A percentile compares a stretch with the other conserved stretches of the same genome.
Conservation (phyloP, 2,888 invertebrate species). For the Drosophila testacea region DNA sequence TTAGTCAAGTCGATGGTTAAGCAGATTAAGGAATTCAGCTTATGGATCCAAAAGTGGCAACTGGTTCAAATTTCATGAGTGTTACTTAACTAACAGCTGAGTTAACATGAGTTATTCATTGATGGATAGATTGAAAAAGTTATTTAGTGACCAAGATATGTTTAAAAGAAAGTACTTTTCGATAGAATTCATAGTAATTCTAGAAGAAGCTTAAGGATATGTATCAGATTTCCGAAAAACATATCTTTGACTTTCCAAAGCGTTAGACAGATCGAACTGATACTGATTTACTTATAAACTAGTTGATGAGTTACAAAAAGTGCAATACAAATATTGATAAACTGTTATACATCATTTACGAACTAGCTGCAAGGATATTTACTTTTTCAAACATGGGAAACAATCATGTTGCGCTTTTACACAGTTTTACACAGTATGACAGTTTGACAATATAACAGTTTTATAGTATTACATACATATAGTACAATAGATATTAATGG, state of each 20-base stretch:
- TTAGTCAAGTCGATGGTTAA: background rate
- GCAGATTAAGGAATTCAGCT: background rate
- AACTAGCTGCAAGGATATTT: conserved; percentile 16
- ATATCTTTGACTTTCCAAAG: background rate
- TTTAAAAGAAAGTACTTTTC: background rate
- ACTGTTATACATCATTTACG: conserved; percentile 5
- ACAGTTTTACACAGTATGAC: conserved; percentile 8
- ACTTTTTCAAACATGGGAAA: conserved; percentile 2
- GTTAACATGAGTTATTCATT: background rate
- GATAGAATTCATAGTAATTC: background rate
- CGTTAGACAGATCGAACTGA: background rate
- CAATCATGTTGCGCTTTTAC: conserved; percentile 25
- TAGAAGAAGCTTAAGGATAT: background rate
- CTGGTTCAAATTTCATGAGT: background rate
- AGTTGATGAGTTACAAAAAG: conserved; percentile 1
- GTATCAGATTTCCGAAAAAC: background rate
- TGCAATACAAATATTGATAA: conserved; percentile 12
- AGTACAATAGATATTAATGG: conserved; percentile 35
- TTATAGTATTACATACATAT: conserved; percentile 39
- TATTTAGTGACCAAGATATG: background rate
- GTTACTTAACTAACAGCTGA: background rate
- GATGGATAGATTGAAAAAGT: background rate
- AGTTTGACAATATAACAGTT: conserved; percentile 25
- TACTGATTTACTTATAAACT: conserved; percentile 1
- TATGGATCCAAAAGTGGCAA: background rate